These are phyloP conservation scores for Nothura maculosa DNA, from an alignment of 2,797 vertebrate genomes.

Conservation along the genomic window DNA sequence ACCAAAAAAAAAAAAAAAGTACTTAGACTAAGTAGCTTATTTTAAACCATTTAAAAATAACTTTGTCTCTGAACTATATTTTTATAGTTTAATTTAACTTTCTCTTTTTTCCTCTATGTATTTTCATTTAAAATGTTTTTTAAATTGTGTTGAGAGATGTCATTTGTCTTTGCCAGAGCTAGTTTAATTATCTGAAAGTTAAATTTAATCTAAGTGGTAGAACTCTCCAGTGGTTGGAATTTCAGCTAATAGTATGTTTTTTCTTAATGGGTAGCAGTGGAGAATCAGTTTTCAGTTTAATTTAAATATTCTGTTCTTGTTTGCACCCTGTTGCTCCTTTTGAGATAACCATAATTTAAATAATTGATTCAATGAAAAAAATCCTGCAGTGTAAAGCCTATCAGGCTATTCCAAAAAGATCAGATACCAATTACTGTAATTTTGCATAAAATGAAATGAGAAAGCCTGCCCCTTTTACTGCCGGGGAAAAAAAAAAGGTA, in stretches of 20 bases:
- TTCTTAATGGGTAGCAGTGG: neutral
- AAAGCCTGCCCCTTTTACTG: slow-evolving; percentile 66
- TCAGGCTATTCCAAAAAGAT: slow-evolving; percentile 72
- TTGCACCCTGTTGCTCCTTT: slow-evolving; percentile 65
- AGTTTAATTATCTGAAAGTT: slow-evolving; percentile 56
- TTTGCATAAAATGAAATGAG: slow-evolving; percentile 78
- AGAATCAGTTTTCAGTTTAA: slow-evolving; percentile 65
- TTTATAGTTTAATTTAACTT: neutral
- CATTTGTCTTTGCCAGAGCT: slow-evolving; percentile 34
- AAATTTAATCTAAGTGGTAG: slow-evolving; percentile 48
- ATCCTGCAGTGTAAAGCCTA: slow-evolving; percentile 63
- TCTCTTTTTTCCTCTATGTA: neutral
- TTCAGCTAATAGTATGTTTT: slow-evolving; percentile 52
- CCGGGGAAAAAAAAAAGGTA: slow-evolving; percentile 61
- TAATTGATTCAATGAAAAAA: slow-evolving; percentile 77
- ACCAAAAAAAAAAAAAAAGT: neutral
- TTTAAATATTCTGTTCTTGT: slow-evolving; percentile 73
- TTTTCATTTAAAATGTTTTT: neutral
- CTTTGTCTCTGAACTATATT: neutral
- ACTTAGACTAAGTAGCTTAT: neutral
- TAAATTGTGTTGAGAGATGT: neutral
- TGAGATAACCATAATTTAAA: slow-evolving; percentile 79
- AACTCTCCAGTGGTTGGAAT: slow-evolving; percentile 6
- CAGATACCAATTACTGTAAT: slow-evolving; percentile 80
- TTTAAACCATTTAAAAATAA: neutral